A percentile compares a stretch with the other conserved stretches of the same genome.
Conservation (phyloP, 2,888 invertebrate genomes). For the Brachypterus glaber region DNA sequence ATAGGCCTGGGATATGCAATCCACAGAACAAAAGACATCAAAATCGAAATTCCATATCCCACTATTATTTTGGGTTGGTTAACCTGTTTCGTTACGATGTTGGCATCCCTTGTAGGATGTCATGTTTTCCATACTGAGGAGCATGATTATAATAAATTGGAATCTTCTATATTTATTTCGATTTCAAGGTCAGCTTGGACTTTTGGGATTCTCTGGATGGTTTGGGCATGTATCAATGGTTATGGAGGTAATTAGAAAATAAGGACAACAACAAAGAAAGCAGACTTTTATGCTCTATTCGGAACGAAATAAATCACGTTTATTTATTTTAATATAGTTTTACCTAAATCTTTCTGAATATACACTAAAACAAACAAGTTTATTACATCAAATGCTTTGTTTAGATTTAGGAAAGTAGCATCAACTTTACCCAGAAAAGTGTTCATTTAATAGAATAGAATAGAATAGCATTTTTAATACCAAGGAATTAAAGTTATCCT, state of each 20-base stretch:
- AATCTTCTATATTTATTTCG: conserved; percentile 38
- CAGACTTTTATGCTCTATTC: too few species aligned
- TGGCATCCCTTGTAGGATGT: conserved; percentile 28
- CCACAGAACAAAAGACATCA: conserved; percentile 27
- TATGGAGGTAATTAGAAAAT: conserved; percentile 40
- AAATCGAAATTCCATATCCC: conserved; percentile 23
- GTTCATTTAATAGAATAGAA: too few species aligned
- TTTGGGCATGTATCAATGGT: conserved; percentile 44
- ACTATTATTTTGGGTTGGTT: conserved; percentile 26
- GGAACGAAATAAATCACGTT: too few species aligned
- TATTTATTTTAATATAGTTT: too few species aligned
- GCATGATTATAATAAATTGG: conserved; percentile 32
- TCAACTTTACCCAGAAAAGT: too few species aligned
- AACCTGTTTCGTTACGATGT: conserved; percentile 22
- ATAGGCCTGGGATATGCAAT: conserved; percentile 32
- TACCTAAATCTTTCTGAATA: too few species aligned
- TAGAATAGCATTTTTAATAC: too few species aligned
- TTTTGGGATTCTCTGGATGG: conserved; percentile 42
- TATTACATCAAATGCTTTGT: too few species aligned
- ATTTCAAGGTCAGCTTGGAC: conserved; percentile 42
- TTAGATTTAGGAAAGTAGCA: too few species aligned
- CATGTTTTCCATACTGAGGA: conserved; percentile 30
- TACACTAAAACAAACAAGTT: too few species aligned
- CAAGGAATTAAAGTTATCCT: too few species aligned
- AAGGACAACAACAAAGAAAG: too few species aligned